These are phyloP conservation scores for Actinemys pallida DNA, from an alignment of 2,113 vertebrate species.

Conservation along the genomic window DNA sequence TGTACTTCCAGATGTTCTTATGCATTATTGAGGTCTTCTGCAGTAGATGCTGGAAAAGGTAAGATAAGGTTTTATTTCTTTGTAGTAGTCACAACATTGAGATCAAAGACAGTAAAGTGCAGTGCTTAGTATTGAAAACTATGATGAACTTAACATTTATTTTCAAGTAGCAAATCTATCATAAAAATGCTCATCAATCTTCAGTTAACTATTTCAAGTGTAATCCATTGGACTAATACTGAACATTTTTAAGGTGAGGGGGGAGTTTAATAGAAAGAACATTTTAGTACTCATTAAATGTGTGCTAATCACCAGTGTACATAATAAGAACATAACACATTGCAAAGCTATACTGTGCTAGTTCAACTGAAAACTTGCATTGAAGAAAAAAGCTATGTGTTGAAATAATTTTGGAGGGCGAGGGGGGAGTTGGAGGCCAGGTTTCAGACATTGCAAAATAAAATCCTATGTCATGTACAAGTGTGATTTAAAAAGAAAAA, in stretches of 20 bases:
- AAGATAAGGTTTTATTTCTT: constrained; percentile 93
- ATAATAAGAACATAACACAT: not conserved
- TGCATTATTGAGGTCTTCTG: constrained; percentile 88
- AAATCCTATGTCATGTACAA: not conserved
- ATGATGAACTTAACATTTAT: constrained; percentile 85
- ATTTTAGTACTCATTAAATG: accelerated
- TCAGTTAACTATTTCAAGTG: constrained; percentile 80
- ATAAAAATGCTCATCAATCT: constrained; percentile 80
- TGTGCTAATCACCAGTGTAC: not conserved
- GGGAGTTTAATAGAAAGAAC: not conserved
- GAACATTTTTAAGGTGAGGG: not conserved
- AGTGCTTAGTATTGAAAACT: constrained; percentile 84
- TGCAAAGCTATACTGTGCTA: not conserved
- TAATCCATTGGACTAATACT: constrained; percentile 59
- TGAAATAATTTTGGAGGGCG: not conserved
- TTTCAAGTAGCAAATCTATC: constrained; percentile 82
- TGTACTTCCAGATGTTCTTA: constrained; percentile 87
- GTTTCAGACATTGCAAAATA: constrained; percentile 24
- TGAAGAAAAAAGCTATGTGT: not conserved
- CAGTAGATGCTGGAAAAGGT: constrained; percentile 88
- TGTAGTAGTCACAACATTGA: constrained; percentile 87
- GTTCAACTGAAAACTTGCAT: accelerated
- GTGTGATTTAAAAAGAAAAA: not conserved
- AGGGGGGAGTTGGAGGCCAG: not conserved
- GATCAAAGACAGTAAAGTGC: constrained; percentile 89